Base-by-base conservation (phyloP, 2,888 invertebrate genomes). In the Pandemis heparana region DNA sequence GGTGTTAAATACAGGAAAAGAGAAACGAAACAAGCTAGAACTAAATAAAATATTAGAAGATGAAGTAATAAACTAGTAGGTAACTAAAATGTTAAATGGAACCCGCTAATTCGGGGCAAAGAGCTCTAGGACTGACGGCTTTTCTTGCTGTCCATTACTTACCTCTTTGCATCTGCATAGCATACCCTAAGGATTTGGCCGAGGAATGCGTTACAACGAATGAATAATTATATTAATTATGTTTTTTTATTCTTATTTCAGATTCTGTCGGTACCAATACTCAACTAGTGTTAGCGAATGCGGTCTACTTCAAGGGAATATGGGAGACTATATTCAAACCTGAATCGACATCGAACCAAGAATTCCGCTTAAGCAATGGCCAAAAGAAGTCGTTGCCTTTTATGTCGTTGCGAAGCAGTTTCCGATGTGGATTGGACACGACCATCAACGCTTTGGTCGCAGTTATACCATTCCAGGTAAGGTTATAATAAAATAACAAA, bases 221-320 rank as follows among this genome's bases (percentile, higher is more conserved):
- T 32, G 23, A 32, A 32, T 32, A 32, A 32, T 32, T 32, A 32
- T 4, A 32, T 4, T 32, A 2, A 32, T 32, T 32, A 32, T 53
- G 8, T 7, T 53, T 53, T 16, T 23, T 23, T 9, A 23, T 56
- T 23, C 56, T 56, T 56, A 18, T 89, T 92, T 66, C 87, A 95
- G 95, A 91, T 76, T 84, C 95, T 10, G 75, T 96, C 2, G 85
- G 91, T 32, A 86, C 92, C 14, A 94, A 95, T 0, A 90, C 96
- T 8, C 94, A 96, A 77, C 85, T 97, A 88, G 85, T 97, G 7
- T 83, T 97, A 46, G 92, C 96, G 6, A 97, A 97, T 81, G 96
- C 96, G 3, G 88, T 97, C 32, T 97, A 95, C 88, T 97, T 97
- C 93, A 96, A 97, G 87, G 97, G 97, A 0, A 83, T 95, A 0